Evolutionary conservation across 2,888 invertebrate genomes (phyloP), one percentile per base, ranked within the genome.

Genomic region (Folsomia manolachei): DNA sequence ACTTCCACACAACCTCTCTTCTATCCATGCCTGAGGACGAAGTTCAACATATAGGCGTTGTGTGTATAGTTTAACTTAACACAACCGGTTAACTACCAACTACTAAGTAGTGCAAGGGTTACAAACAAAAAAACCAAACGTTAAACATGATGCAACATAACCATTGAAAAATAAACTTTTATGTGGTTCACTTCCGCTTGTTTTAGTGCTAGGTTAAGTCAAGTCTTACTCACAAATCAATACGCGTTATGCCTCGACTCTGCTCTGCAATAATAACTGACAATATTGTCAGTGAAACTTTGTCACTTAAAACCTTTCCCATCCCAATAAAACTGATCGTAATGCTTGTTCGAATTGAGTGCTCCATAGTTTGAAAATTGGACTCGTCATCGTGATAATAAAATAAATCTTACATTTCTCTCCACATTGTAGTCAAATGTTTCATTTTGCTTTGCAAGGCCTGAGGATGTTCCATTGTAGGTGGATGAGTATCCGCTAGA

Each of bases 341-440:
- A 14, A 39, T 39, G 39, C 39, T 39, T 39, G 39, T 39, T n/a
- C 39, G 39, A 39, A 9, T 39, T 39, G 4, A 14, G 4, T 39
- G 4, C 14, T 39, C 14, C 39, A 9, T 39, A 39, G 39, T 39
- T 39, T 39, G 14, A 39, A 39, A 39, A 39, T 39, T 39, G 39
- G 14, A 39, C 14, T 39, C 14, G 39, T 14, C 39, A n/a, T n/a
- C n/a, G n/a, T n/a, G n/a, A n/a, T n/a, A n/a, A n/a, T n/a, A n/a
- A 4, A 39, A 39, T 39, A 39, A 7, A 62, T 70, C 76, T 77
- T 80, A 81, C 81, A 71, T 77, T 77, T 78, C 75, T 78, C 53
- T 80, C 81, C 53, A 79, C 80, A 71, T 79, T 79, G 72, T 81
- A 81, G 66, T 81, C 81, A 71, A 81, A 81, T 63, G 78, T 80